Conservation (phyloP, 2,113 vertebrate genomes). For the Cromileptes altivelis region DNA sequence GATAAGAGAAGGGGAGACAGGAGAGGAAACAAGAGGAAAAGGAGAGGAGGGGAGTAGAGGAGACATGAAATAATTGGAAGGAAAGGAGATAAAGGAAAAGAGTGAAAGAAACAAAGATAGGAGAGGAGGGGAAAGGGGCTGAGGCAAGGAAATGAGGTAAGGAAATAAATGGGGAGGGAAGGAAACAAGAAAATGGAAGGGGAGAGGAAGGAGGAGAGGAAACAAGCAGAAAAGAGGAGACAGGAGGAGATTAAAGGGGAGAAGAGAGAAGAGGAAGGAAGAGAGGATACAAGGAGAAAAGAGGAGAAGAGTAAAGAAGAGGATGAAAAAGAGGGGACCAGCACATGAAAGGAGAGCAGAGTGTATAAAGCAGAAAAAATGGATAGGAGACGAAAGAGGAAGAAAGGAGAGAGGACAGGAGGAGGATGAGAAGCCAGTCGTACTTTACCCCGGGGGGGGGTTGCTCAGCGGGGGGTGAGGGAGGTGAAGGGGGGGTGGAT, state of each 20-base stretch:
- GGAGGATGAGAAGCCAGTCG: conserved; percentile 70
- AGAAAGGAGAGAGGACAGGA: conserved; percentile 57
- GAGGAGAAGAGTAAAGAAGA: not conserved
- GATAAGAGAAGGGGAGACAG: too few relatives aligned
- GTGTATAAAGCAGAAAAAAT: conserved; percentile 2
- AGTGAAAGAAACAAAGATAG: not conserved
- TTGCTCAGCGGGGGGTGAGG: conserved; percentile 47
- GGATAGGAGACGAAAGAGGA: conserved; percentile 6
- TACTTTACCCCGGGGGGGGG: conserved; percentile 69
- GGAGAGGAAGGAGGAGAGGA: not conserved
- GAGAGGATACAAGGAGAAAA: not conserved
- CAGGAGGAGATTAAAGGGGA: too few relatives aligned
- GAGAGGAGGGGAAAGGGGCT: not conserved
- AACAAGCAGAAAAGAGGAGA: not conserved
- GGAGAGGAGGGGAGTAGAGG: not conserved
- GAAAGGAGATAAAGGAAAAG: not conserved
- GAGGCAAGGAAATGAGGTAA: not conserved
- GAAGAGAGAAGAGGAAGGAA: not conserved
- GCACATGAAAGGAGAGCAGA: not conserved
- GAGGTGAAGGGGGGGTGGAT: conserved; percentile 57
- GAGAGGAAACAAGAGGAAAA: too few relatives aligned
- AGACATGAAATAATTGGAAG: not conserved
- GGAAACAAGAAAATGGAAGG: not conserved
- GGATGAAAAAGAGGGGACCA: too few relatives aligned
- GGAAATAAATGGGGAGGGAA: not conserved